Percentiles rank a stretch among this genome's conserved stretches.
Evolutionary conservation across 2,797 vertebrate genomes (phyloP).

Genomic region (Microtus californicus): DNA sequence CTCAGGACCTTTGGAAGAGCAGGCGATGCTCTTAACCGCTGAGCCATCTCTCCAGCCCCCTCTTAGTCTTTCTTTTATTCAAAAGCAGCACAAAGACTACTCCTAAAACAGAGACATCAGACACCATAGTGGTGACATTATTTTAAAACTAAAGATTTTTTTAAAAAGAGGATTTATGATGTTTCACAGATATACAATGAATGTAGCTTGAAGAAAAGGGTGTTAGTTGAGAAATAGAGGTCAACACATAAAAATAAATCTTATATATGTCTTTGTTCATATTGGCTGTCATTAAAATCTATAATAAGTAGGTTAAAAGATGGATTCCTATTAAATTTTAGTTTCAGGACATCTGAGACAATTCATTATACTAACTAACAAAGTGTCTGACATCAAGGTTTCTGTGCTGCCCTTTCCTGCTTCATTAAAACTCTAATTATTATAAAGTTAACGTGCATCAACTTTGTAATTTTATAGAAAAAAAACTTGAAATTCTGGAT

Average conservation of each 20-base stretch:
- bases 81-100: not conserved
- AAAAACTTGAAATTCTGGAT: conserved; percentile 60
- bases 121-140: not conserved
- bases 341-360: not conserved
- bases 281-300: conserved; percentile 27
- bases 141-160: not conserved
- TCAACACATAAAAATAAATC: not conserved
- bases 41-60: no score
- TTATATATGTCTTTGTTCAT: conserved; percentile 36
- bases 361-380: conserved; percentile 51
- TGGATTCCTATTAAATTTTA: conserved; percentile 40
- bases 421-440: conserved; percentile 72
- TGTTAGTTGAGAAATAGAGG: not conserved
- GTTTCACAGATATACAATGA: no score
- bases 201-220: not conserved
- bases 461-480: conserved; percentile 61
- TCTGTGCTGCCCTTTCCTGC: conserved; percentile 53
- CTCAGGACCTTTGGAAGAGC: no score
- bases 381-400: conserved; percentile 41
- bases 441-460: conserved; percentile 67
- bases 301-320: conserved; percentile 36
- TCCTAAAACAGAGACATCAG: not conserved
- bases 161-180: no score
- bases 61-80: not conserved
- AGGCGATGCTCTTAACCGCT: no score